Evolutionary conservation across 2,888 invertebrate genomes (phyloP).

Genomic region (Zaprionus bogoriensis): DNA sequence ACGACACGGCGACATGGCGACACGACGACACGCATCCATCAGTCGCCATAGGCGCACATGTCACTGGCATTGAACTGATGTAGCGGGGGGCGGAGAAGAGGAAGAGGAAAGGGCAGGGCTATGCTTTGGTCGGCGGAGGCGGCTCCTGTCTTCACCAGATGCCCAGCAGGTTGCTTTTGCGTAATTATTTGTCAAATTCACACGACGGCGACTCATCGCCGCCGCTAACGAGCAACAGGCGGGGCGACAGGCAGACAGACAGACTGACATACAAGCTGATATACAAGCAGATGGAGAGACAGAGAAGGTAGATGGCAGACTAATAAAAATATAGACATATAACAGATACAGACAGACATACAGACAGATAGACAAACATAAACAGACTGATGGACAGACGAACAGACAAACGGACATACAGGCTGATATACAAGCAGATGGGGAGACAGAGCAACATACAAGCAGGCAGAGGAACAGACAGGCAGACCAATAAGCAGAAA

Average conservation of each 20-base stretch:
- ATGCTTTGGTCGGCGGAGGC: background rate
- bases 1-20: conserved; percentile 1
- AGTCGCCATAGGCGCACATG: conserved; percentile 44
- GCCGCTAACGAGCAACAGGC: conserved; percentile 69
- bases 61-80: conserved; percentile 68
- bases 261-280: background rate
- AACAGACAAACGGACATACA: too few relatives aligned
- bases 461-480: too few relatives aligned
- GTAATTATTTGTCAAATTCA: conserved; percentile 79
- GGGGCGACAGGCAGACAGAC: conserved; percentile 1
- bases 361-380: too few relatives aligned
- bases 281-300: background rate
- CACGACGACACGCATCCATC: conserved; percentile 58
- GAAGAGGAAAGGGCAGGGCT: background rate
- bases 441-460: too few relatives aligned
- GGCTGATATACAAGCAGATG: too few relatives aligned
- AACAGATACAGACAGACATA: too few relatives aligned
- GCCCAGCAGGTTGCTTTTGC: conserved; percentile 65
- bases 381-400: too few relatives aligned
- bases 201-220: conserved; percentile 33
- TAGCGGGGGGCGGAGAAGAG: background rate
- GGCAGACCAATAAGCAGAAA: too few relatives aligned
- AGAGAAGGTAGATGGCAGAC: too few relatives aligned
- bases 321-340: too few relatives aligned
- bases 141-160: conserved; percentile 45